These are phyloP conservation scores for Paguma larvata DNA, from an alignment of 2,797 vertebrate species.

Conservation along the genomic window DNA sequence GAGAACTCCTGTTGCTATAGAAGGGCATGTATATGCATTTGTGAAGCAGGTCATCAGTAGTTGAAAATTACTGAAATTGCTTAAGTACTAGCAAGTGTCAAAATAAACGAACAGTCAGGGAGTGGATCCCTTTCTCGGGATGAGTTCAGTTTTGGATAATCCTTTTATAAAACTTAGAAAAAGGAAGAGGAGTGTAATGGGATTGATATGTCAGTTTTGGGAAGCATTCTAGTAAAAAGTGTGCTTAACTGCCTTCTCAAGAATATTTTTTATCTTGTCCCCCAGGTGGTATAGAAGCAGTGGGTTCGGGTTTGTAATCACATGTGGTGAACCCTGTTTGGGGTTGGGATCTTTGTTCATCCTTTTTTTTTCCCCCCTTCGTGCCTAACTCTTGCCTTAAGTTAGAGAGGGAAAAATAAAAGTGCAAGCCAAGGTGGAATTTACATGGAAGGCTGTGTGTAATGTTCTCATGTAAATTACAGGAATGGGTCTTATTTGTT, in stretches of 20 bases:
- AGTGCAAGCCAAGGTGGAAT: not conserved
- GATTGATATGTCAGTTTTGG: not conserved
- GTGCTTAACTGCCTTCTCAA: not conserved
- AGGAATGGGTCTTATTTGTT: not conserved
- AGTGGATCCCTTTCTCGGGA: not conserved
- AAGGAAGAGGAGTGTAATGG: not conserved
- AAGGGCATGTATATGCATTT: not conserved
- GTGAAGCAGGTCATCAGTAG: not conserved
- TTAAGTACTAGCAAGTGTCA: not conserved
- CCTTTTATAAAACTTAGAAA: conserved; percentile 6
- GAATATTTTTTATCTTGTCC: not conserved
- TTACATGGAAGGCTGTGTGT: not conserved
- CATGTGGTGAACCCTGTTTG: not conserved
- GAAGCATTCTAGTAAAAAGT: not conserved
- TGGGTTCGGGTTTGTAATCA: not conserved
- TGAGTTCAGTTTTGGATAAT: not conserved
- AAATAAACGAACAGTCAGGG: not conserved
- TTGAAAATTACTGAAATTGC: not conserved
- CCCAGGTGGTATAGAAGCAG: not conserved
- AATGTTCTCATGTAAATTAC: not conserved
- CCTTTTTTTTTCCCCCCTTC: not conserved
- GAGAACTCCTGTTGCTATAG: not conserved
- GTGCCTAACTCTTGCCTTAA: not conserved
- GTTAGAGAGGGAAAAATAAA: not conserved
- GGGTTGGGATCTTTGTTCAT: not conserved